Conservation (phyloP, 2,888 invertebrate genomes). For the Amphipyra tragopoginis region DNA sequence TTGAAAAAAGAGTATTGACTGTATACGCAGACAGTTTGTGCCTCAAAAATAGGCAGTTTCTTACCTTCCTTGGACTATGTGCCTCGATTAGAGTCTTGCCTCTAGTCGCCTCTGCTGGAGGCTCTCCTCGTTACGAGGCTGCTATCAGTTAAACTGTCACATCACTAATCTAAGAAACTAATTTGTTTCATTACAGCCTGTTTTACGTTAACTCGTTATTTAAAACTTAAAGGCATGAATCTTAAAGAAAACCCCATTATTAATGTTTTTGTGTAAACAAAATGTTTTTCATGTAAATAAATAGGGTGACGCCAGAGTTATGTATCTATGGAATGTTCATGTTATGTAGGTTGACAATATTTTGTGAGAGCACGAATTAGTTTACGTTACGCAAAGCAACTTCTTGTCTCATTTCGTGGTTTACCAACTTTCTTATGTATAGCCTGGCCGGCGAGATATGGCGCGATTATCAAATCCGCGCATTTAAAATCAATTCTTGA, state of each 20-base stretch:
- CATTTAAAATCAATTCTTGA: no score
- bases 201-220: not conserved
- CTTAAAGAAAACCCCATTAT: slow-evolving; percentile 44
- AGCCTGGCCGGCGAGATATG: no score
- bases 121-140: slow-evolving; percentile 18
- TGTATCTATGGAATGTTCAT: slow-evolving; percentile 13
- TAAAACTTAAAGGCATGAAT: slow-evolving; percentile 18
- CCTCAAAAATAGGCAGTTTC: slow-evolving; percentile 10
- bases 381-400: not conserved
- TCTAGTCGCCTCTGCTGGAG: not conserved
- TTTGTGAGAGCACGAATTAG: slow-evolving; percentile 30
- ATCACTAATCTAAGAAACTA: not conserved
- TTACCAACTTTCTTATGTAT: no score
- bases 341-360: slow-evolving; percentile 27
- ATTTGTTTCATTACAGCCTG: slow-evolving; percentile 7
- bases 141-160: slow-evolving; percentile 21
- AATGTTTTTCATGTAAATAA: slow-evolving; percentile 44
- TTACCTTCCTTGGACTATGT: not conserved
- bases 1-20: slow-evolving; percentile 2
- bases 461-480: no score
- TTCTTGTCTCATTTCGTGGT: no score
- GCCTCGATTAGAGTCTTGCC: slow-evolving; percentile 7
- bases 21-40: slow-evolving; percentile 21
- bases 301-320: slow-evolving; percentile 11
- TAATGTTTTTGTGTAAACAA: slow-evolving; percentile 30